Conservation (phyloP, 2,888 invertebrate species). For the Zhengitettix transpicula region DNA sequence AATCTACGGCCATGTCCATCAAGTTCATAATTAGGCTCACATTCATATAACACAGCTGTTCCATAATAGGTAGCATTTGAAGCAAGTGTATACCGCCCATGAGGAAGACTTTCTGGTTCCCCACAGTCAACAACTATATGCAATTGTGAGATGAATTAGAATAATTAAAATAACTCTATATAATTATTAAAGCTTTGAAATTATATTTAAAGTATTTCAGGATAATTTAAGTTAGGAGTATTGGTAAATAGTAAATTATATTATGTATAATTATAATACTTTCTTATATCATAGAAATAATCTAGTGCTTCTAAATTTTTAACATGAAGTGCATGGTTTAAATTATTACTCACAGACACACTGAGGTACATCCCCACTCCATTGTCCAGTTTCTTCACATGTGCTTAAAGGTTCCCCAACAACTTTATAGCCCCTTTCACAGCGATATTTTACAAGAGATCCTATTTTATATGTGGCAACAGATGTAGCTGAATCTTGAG, state of each 20-base stretch:
- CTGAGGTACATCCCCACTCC: constrained; percentile 68
- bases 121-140: constrained; percentile 70
- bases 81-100: constrained; percentile 61
- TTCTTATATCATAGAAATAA: too few species aligned
- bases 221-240: too few species aligned
- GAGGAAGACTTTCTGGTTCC: constrained; percentile 48
- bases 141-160: too few species aligned
- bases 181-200: too few species aligned
- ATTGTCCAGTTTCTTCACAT: constrained; percentile 69
- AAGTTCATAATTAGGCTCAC: constrained; percentile 61
- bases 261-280: too few species aligned
- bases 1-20: constrained; percentile 68
- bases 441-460: constrained; percentile 72
- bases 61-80: constrained; percentile 83
- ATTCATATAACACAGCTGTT: constrained; percentile 69
- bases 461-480: constrained; percentile 68
- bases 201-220: too few species aligned
- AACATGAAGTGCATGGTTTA: background rate
- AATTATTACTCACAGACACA: constrained; percentile 56
- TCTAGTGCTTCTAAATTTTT: too few species aligned
- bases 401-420: constrained; percentile 70
- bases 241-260: too few species aligned
- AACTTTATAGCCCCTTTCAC: constrained; percentile 78
- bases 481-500: constrained; percentile 44
- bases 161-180: too few species aligned